phyloP scores from a whole-genome alignment of 2,888 invertebrate genomes.

The Aleiodes leptofemur region DNA sequence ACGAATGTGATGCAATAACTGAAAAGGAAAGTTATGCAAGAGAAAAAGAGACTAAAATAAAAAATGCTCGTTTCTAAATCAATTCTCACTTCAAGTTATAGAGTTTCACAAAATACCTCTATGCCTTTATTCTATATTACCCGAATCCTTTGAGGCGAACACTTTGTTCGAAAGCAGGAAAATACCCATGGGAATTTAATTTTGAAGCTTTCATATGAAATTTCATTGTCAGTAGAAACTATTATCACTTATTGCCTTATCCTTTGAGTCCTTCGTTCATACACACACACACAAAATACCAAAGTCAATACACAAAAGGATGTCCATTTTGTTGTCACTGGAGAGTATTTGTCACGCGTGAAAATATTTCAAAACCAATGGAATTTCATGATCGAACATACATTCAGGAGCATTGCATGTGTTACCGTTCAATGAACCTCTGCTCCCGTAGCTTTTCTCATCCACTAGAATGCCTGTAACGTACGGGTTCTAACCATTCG shows the following conservation, averaged over 20 bases:
- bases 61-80: no score
- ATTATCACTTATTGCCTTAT: constrained; percentile 65
- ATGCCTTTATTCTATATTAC: no score
- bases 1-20: no score
- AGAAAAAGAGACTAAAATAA: no score
- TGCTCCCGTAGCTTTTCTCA: constrained; percentile 1
- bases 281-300: background rate
- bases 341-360: constrained; percentile 22
- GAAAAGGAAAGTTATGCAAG: no score
- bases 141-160: no score
- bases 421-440: constrained; percentile 14
- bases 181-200: constrained; percentile 64
- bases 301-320: background rate
- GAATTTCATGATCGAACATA: constrained; percentile 16
- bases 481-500: constrained; percentile 22
- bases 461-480: background rate
- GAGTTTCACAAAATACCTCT: no score
- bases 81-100: no score
- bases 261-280: constrained; percentile 8
- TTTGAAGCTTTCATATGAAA: constrained; percentile 66
- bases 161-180: background rate
- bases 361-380: constrained; percentile 13
- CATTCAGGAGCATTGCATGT: background rate
- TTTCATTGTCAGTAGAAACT: constrained; percentile 60
- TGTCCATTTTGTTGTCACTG: background rate